Evolutionary conservation across 2,113 vertebrate species (phyloP).

Genomic region (Fulmarus glacialis): DNA sequence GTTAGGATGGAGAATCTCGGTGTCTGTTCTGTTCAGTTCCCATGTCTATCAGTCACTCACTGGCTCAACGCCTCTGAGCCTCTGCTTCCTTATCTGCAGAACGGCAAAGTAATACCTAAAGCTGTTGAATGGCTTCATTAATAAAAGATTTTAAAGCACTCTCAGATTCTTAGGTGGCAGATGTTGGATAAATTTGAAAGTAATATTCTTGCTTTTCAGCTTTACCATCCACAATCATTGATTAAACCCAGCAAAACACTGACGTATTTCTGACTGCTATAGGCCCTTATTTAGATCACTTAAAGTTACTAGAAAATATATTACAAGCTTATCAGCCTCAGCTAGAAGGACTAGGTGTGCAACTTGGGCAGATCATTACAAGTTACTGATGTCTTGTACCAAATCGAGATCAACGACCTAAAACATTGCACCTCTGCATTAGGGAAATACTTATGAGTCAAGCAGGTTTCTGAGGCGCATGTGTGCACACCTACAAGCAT

Average conservation of each 20-base stretch:
- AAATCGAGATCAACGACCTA: not conserved
- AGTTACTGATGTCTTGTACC: not conserved
- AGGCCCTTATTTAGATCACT: not conserved
- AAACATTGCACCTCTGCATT: not conserved
- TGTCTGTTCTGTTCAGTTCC: not conserved
- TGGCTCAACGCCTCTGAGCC: not conserved
- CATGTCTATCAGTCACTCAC: not conserved
- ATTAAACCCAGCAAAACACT: not conserved
- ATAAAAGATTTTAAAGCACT: not conserved
- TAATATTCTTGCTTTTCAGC: not conserved
- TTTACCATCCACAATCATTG: not conserved
- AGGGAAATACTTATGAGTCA: not conserved
- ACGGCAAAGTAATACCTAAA: not conserved
- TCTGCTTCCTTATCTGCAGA: not conserved
- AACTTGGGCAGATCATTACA: not conserved
- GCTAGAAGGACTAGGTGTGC: constrained; percentile 7
- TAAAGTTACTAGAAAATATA: constrained; percentile 48
- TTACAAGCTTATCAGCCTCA: not conserved
- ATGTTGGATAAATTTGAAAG: constrained; percentile 10
- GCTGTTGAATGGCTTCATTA: constrained; percentile 19
- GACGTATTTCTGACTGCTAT: not conserved
- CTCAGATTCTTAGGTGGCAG: not conserved
- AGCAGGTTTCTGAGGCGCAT: not conserved
- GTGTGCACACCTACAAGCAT: not conserved
- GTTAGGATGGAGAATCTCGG: not conserved